Base-by-base conservation (phyloP, 2,888 invertebrate genomes). In the Girardia tigrina region DNA sequence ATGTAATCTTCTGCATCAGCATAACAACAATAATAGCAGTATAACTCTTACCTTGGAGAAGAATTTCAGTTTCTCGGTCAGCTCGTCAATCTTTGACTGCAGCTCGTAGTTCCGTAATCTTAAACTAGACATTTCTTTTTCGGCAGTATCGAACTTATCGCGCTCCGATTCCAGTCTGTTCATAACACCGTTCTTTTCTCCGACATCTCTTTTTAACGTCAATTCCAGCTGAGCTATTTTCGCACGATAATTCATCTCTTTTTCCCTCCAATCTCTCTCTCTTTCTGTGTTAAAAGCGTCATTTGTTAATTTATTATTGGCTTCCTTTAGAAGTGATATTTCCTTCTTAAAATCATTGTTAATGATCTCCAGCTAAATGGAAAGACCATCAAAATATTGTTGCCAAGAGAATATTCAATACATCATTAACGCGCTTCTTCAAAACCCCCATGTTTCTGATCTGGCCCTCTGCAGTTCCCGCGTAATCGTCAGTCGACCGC, bases 191-290 rank as follows among this genome's bases (percentile, higher is more conserved):
- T 82, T 82, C 78, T 84, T 84, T 78, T 84, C 83, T 26, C 84
- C 84, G 1, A 83, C 81, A 78, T 84, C 84, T 26, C 83, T 80
- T 78, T 82, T 83, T 56, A 85, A 78, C 20, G 85, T 83, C 14
- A 83, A 83, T 77, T 85, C 85, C 28, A 85, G 79, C 78, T 85
- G 84, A 27, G 83, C 82, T 20, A 85, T 83, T 79, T 85, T 84
- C 26, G 83, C 81, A 78, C 82, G 84, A 16, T 85, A 80, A 12
- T 81, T 80, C 77, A 82, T 81, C 78, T 85, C 84, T 77, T 81
- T 79, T 78, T 83, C 82, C 70, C 82, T 77, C 82, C 83, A 83
- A 72, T 84, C 82, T 75, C 82, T 76, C 78, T 85, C 84, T 72
- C 83, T 79, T 78, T 84, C 84, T 73, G 83, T 78, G 78, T 83